Evolutionary conservation across 2,888 invertebrate genomes (phyloP), one percentile per base, ranked within the genome.

Genomic region (Hirtodrosophila duncani): DNA sequence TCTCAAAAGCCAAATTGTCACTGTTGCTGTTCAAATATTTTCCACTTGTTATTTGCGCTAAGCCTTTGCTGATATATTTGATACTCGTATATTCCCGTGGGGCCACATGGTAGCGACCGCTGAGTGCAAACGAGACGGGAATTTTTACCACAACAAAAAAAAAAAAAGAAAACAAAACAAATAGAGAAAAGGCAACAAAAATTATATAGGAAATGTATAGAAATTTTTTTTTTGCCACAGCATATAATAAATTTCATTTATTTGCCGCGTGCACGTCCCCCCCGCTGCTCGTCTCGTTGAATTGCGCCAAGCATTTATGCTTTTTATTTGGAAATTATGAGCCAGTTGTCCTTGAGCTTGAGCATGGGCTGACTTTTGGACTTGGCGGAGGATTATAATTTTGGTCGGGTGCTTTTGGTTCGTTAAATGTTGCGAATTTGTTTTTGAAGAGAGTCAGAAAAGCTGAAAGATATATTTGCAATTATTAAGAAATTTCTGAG

Each of bases 201-300:
- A 23, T 44, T 44, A 50, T 42, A 57, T 43, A 42, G 27, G 29
- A 48, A 61, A 56, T 45, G 30, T 49, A 46, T 62, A 50, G 62
- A 57, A 51, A 24, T 39, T 49, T 56, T 56, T 44, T n/a, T n/a
- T n/a, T n/a, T n/a, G n/a, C 57, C 39, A 63, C 63, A 46, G 42
- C 42, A 51, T 63, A 62, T 62, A 62, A 62, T 62, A 62, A 62
- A 62, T 62, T 62, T 62, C 63, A 62, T 62, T 62, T 62, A 62
- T 62, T 49, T 63, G 46, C 50, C 50, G 50, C 56, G 37, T 62
- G 61, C 39, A 39, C 34, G 39, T 20, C 38, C 29, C 8, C 30
- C n/a, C 20, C 48, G 8, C 29, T 6, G 11, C 8, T 27, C 14
- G n/a, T 21, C 20, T 13, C 9, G 44, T n/a, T n/a, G n/a, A n/a